phyloP scores from a whole-genome alignment of 2,113 vertebrate species.

The Erythrolamprus reginae region DNA sequence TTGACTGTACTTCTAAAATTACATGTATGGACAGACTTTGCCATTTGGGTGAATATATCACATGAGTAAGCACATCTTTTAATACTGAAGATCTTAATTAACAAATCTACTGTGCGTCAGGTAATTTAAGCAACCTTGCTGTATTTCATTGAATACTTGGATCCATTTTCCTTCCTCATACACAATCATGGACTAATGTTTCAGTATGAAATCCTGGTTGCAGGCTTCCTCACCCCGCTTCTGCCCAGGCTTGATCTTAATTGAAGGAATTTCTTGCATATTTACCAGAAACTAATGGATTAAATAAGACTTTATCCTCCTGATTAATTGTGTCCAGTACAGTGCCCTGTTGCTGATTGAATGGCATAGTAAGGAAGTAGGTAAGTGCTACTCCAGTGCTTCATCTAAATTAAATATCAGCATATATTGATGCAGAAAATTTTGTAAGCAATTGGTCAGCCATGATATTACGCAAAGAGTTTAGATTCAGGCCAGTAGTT shows the following conservation, averaged over 20 bases:
- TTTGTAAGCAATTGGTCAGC: not conserved
- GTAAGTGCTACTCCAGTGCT: not conserved
- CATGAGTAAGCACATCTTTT: not conserved
- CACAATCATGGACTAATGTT: not conserved
- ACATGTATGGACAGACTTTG: not conserved
- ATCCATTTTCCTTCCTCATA: not conserved
- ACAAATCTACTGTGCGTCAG: not conserved
- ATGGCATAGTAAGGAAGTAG: not conserved
- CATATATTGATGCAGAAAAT: not conserved
- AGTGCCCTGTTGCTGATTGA: too few relatives aligned
- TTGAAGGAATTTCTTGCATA: not conserved
- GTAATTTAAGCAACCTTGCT: not conserved
- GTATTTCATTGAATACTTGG: not conserved
- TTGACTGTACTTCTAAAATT: not conserved
- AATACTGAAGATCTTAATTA: not conserved
- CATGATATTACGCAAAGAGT: not conserved
- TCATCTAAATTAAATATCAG: not conserved
- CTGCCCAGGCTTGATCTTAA: not conserved
- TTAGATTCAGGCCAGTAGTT: not conserved
- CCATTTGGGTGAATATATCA: not conserved
- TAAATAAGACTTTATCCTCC: not conserved
- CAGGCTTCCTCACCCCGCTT: not conserved
- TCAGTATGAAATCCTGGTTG: not conserved
- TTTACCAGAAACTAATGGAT: not conserved
- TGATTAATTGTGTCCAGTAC: not conserved